Conservation (phyloP, 2,113 vertebrate species). For the Arvicanthis niloticus region DNA sequence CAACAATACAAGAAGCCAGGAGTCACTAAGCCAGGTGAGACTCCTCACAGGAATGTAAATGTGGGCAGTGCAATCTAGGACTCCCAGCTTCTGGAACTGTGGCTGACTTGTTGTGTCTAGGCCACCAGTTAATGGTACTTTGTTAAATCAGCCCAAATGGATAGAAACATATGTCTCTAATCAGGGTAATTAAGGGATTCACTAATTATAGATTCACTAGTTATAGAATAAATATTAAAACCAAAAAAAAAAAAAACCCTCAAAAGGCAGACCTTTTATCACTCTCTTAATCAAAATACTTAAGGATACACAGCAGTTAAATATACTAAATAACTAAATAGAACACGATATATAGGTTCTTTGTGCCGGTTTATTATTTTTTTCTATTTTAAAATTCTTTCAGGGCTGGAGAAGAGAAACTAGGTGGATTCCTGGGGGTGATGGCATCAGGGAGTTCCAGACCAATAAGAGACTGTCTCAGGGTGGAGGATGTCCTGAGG, state of each 20-base stretch:
- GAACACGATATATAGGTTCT: not conserved
- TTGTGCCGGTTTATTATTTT: not conserved
- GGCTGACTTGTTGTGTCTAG: not conserved
- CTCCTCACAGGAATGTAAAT: not conserved
- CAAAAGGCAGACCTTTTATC: not conserved
- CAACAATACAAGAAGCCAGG: not conserved
- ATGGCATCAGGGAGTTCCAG: not conserved
- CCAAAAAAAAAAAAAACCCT: no score
- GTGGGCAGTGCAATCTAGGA: not conserved
- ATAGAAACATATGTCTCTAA: not conserved
- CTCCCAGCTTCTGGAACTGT: not conserved
- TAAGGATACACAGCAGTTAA: not conserved
- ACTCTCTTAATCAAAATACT: not conserved
- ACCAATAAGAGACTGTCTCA: no score
- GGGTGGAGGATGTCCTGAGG: no score
- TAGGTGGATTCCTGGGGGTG: not conserved
- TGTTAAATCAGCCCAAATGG: not conserved
- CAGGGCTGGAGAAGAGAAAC: not conserved
- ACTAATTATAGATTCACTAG: not conserved
- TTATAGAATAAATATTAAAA: not conserved
- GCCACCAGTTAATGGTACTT: not conserved
- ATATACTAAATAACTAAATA: not conserved
- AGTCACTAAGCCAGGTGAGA: not conserved
- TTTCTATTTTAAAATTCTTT: not conserved
- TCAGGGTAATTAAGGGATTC: not conserved